Percentiles rank a stretch among this genome's conserved stretches.
Evolutionary conservation across 2,888 invertebrate genomes (phyloP).

Genomic region (Dasypogon diadema): DNA sequence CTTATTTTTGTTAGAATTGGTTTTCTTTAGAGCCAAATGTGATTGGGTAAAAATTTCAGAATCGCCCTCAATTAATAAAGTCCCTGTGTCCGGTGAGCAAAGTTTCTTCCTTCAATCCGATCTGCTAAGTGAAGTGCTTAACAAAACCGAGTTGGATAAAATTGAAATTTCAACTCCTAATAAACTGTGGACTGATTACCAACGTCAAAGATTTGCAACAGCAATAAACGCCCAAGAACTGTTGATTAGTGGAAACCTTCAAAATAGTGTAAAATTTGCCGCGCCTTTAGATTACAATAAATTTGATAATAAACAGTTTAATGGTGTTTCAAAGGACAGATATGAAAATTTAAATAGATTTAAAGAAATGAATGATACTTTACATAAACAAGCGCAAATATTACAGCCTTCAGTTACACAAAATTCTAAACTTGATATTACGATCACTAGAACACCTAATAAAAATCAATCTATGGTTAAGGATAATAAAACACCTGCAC

Average conservation of each 20-base stretch:
- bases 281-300: conserved; percentile 57
- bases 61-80: neutral
- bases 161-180: conserved; percentile 60
- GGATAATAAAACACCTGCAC: neutral
- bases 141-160: neutral
- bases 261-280: conserved; percentile 60
- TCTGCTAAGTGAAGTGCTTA: conserved; percentile 28
- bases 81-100: neutral
- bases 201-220: conserved; percentile 63
- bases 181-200: conserved; percentile 65
- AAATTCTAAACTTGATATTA: too few species aligned
- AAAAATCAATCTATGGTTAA: neutral
- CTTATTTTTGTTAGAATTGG: conserved; percentile 2
- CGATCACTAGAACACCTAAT: neutral
- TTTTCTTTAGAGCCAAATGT: neutral
- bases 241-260: conserved; percentile 59
- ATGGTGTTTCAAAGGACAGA: neutral
- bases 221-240: conserved; percentile 56
- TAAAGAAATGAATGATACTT: neutral
- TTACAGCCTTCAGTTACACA: too few species aligned
- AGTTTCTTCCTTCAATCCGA: conserved; percentile 25
- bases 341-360: neutral
- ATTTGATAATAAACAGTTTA: neutral
- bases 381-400: neutral
- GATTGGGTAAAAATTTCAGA: conserved; percentile 44